These are phyloP conservation scores for Zhuqinia jingwanae DNA, from an alignment of 2,888 invertebrate genomes.

Conservation along the genomic window DNA sequence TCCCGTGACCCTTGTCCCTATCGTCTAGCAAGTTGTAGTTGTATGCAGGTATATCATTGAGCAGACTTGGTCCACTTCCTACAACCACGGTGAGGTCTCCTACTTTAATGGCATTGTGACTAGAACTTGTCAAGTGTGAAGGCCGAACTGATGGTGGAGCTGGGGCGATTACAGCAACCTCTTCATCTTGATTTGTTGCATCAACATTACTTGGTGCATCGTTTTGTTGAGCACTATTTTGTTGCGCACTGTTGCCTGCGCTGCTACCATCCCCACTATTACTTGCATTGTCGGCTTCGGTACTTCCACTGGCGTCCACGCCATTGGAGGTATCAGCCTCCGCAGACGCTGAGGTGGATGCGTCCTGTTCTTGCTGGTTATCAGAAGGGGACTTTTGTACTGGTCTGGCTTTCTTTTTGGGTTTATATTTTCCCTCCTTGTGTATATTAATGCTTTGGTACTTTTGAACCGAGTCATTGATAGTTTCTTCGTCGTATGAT, in stretches of 20 bases:
- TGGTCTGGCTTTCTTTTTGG: slow-evolving; percentile 33
- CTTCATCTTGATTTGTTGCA: neutral
- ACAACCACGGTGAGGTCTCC: slow-evolving; percentile 26
- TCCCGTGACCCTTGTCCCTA: neutral
- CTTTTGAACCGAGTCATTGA: slow-evolving; percentile 46
- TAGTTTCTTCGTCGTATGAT: slow-evolving; percentile 56
- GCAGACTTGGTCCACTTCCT: slow-evolving; percentile 7
- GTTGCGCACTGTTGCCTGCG: neutral
- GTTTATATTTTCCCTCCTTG: slow-evolving; percentile 34
- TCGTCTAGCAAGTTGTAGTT: neutral
- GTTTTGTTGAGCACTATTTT: too few relatives aligned
- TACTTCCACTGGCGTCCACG: neutral
- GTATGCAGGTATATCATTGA: neutral
- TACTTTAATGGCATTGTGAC: slow-evolving; percentile 27
- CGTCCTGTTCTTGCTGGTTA: neutral
- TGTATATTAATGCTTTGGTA: slow-evolving; percentile 12
- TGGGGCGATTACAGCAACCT: neutral
- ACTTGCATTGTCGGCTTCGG: neutral
- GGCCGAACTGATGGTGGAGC: slow-evolving; percentile 10
- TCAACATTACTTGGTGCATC: neutral
- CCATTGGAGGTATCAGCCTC: neutral
- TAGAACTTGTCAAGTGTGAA: neutral
- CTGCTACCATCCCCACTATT: neutral
- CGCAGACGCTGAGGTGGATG: neutral
- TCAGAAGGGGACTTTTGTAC: neutral